Evolutionary conservation across 30 jellyfish, hydroid and myxozoan genomes (phyloP).

Genomic region (Turritopsis rubra): DNA sequence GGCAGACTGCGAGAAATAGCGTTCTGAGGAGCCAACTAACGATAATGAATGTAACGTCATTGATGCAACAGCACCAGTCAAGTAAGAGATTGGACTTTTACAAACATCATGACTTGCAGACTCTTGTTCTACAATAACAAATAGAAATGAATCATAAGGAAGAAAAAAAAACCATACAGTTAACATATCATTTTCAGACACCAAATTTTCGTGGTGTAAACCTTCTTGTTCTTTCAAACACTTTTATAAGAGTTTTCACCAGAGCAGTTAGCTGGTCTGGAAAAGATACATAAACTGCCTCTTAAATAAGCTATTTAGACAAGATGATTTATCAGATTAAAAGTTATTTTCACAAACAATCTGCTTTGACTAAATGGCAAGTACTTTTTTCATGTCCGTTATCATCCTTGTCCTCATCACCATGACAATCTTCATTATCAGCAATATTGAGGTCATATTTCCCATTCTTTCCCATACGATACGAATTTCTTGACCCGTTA

Average conservation of each 20-base stretch:
- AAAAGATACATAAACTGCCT: too few species aligned
- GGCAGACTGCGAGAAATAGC: not conserved
- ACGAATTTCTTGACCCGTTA: conserved; percentile 77
- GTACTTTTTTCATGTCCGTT: conserved; percentile 13
- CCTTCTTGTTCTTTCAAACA: too few species aligned
- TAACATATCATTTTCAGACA: too few species aligned
- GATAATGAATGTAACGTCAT: not conserved
- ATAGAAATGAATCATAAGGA: not conserved
- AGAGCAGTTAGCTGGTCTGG: too few species aligned
- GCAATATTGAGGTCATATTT: conserved; percentile 72
- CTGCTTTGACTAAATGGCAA: not conserved
- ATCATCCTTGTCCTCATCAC: conserved; percentile 19
- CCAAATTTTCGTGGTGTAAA: too few species aligned
- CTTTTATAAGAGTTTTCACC: too few species aligned
- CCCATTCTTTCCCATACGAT: conserved; percentile 92
- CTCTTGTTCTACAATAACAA: not conserved
- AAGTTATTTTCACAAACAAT: too few species aligned
- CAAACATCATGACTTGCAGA: not conserved
- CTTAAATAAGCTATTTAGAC: too few species aligned
- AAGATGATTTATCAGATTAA: too few species aligned
- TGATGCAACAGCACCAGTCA: not conserved
- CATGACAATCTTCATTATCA: conserved; percentile 2
- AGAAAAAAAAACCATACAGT: too few species aligned
- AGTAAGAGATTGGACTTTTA: not conserved
- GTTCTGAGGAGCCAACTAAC: not conserved